phyloP scores from a whole-genome alignment of 2,113 vertebrate genomes.

The Chionis minor region DNA sequence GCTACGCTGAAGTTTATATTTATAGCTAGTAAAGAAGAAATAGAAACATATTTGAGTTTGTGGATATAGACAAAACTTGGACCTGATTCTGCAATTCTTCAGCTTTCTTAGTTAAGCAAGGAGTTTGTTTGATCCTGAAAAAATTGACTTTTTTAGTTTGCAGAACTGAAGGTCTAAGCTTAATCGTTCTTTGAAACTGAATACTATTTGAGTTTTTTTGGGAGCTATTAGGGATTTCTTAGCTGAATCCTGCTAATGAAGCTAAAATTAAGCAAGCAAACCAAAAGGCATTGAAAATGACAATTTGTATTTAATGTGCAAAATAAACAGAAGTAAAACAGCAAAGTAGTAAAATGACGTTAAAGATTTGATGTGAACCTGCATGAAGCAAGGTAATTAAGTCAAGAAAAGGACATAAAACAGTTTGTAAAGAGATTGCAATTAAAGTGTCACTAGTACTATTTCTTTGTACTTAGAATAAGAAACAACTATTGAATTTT shows the following conservation, averaged over 20 bases:
- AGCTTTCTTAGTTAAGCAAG: neutral
- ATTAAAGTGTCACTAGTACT: constrained; percentile 39
- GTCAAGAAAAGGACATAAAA: constrained; percentile 18
- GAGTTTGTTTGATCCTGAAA: neutral
- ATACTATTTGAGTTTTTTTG: neutral
- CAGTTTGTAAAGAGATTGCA: constrained; percentile 53
- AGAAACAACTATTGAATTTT: constrained; percentile 5
- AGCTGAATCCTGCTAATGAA: neutral
- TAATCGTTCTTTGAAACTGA: neutral
- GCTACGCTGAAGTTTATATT: neutral
- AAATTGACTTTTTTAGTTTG: neutral
- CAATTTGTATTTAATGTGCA: neutral
- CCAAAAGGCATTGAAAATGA: constrained; percentile 13
- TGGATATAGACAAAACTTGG: neutral
- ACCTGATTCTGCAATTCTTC: neutral
- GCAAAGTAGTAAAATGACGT: neutral
- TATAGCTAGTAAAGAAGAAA: neutral
- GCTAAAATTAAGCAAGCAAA: constrained; percentile 25
- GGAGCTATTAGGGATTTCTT: constrained; percentile 13
- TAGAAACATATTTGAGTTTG: neutral
- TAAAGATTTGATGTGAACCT: constrained; percentile 26
- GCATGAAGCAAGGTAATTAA: constrained; percentile 26
- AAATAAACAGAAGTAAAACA: constrained; percentile 36
- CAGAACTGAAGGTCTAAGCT: neutral
- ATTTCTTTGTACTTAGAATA: constrained; percentile 11